phyloP scores from a whole-genome alignment of 2,888 invertebrate genomes.

The Aplocera efformata region DNA sequence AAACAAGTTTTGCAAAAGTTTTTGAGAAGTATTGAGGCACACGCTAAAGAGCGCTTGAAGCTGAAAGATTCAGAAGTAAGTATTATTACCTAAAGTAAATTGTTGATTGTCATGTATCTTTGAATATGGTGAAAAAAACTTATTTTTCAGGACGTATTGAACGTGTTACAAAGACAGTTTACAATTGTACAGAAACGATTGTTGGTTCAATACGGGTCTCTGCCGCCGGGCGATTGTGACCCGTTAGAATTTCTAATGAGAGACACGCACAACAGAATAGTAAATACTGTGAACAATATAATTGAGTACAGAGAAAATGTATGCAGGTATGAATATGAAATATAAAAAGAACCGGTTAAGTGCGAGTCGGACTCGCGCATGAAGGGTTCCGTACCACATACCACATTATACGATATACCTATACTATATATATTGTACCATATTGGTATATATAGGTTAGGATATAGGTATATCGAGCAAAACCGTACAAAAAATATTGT shows the following conservation, averaged over 20 bases:
- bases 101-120: no score
- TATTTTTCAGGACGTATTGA: conserved; percentile 69
- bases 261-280: conserved; percentile 84
- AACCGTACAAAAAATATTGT: no score
- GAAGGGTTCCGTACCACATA: no score
- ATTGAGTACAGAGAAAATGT: conserved; percentile 61
- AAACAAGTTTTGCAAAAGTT: conserved; percentile 57
- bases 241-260: conserved; percentile 86
- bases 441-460: no score
- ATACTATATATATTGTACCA: no score
- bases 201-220: conserved; percentile 88
- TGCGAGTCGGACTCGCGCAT: no score
- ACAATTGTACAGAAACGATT: conserved; percentile 88
- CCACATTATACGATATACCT: no score
- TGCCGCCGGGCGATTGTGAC: conserved; percentile 86
- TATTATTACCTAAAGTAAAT: neutral
- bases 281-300: conserved; percentile 64
- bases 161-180: conserved; percentile 85
- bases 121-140: no score
- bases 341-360: no score
- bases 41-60: conserved; percentile 61
- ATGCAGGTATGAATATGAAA: conserved; percentile 47
- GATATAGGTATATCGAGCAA: no score
- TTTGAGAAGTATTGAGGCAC: conserved; percentile 62
- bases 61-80: conserved; percentile 59